Conservation (phyloP, 2,113 vertebrate genomes). For the Pluvianellus socialis region DNA sequence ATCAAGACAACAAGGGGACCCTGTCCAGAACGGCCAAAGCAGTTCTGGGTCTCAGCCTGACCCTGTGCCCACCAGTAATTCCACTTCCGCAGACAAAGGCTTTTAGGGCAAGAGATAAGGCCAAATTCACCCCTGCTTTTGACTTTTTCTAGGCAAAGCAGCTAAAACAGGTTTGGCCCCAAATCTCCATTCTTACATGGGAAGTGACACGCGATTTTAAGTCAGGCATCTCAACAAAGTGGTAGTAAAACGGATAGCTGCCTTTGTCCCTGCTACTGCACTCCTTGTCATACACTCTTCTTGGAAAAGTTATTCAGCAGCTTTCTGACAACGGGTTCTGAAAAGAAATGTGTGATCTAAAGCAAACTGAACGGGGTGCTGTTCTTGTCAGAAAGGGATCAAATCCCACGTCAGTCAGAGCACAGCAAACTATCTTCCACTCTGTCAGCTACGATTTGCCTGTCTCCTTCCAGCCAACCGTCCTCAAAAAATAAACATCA, state of each 20-base stretch:
- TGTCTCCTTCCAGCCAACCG: background rate
- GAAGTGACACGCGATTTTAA: background rate
- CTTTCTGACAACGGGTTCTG: slow-evolving; percentile 10
- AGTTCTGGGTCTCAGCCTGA: background rate
- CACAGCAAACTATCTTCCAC: slow-evolving; percentile 28
- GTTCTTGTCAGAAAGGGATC: slow-evolving; percentile 41
- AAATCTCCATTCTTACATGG: background rate
- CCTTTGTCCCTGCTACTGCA: background rate
- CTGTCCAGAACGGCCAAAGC: background rate
- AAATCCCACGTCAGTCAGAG: slow-evolving; percentile 33
- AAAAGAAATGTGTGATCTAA: slow-evolving; percentile 41
- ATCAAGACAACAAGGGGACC: background rate
- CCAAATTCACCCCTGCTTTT: background rate
- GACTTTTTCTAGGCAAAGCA: background rate
- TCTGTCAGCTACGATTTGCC: slow-evolving; percentile 25
- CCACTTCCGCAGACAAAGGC: background rate
- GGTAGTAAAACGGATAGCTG: background rate
- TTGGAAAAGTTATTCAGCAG: slow-evolving; percentile 44
- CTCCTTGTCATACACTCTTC: background rate
- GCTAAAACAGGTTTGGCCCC: background rate
- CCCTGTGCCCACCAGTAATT: background rate
- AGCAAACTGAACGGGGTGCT: slow-evolving; percentile 16
- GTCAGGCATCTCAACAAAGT: background rate
- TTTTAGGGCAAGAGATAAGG: background rate
- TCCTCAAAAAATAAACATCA: slow-evolving; percentile 33